These are phyloP conservation scores for Meiosimyza platycephala DNA, from an alignment of 2,888 invertebrate species.

Conservation along the genomic window DNA sequence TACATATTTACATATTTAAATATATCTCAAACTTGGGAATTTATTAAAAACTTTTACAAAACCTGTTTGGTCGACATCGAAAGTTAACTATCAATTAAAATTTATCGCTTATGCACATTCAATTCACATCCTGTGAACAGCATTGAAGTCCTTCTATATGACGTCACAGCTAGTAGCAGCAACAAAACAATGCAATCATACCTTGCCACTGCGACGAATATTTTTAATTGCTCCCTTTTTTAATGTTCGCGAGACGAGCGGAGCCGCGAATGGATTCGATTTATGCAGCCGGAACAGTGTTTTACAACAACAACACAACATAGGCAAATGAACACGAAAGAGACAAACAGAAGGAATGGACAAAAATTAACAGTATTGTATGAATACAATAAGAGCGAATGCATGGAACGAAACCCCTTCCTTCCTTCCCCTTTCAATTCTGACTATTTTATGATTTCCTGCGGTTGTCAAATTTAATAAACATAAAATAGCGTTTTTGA, in stretches of 20 bases:
- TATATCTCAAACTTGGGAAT: no score
- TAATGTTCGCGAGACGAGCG: background rate
- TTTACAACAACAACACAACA: conserved; percentile 12
- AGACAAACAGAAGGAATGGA: conserved; percentile 36
- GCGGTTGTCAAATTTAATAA: conserved; percentile 12
- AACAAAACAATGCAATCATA: conserved; percentile 17
- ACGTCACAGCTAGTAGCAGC: conserved; percentile 23
- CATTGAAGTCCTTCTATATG: background rate
- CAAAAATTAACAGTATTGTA: conserved; percentile 13
- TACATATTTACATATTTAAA: no score
- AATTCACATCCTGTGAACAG: background rate
- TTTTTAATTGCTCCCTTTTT: conserved; percentile 39
- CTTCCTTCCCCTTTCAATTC: conserved; percentile 42
- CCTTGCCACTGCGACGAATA: conserved; percentile 28
- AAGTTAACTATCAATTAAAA: no score
- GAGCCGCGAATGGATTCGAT: background rate
- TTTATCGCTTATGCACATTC: no score
- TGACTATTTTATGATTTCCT: conserved; percentile 42
- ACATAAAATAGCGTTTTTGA: background rate
- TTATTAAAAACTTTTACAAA: no score
- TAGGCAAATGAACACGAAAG: conserved; percentile 28
- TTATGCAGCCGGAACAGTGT: conserved; percentile 20
- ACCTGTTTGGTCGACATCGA: no score
- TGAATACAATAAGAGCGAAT: conserved; percentile 45
- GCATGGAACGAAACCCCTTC: conserved; percentile 42